Evolutionary conservation across 2,113 vertebrate species (phyloP), one percentile per base, ranked within the genome.

Genomic region (Peromyscus leucopus): DNA sequence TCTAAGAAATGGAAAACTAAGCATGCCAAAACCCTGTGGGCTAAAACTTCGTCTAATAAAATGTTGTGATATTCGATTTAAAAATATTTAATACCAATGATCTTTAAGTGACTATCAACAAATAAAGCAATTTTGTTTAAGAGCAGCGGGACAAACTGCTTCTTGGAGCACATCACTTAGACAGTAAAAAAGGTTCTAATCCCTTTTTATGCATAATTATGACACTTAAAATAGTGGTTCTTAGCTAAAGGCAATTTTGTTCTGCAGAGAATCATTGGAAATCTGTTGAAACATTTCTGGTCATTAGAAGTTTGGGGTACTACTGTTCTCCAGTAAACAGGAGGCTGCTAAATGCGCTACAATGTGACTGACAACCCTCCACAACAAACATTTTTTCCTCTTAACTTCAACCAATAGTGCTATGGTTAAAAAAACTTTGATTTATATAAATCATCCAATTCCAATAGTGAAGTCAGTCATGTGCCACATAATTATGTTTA

Each of bases 101-200:
- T 84, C 89, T 87, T 75, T 90, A 95, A 89, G 82, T 95, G 21
- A 90, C 87, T 86, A 93, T 92, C 57, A 85, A 55, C 59, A 90
- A 79, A 79, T 78, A 89, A 94, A 86, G 51, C 39, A 97, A 94
- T 89, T 96, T 65, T 91, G 65, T 10, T 90, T 93, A 96, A 63
- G 93, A 86, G 94, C n/a, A 89, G 33, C 59, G 93, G 90, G 46
- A 96, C 75, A 75, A 96, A 90, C 31, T 89, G 78, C 42, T 92
- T 90, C 33, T 67, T 33, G 55, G 74, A 91, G 28, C 22, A 59
- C 16, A 57, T 86, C 88, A 94, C 48, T 94, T 93, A 93, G 36
- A 86, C 17, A 79, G 39, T 84, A 96, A 96, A 95, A 72, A 95
- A 88, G 72, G 61, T 94, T 96, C 93, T 55, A 82, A 72, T 94